These are phyloP conservation scores for Diloba caeruleocephala DNA, from an alignment of 2,888 invertebrate species.

Conservation along the genomic window DNA sequence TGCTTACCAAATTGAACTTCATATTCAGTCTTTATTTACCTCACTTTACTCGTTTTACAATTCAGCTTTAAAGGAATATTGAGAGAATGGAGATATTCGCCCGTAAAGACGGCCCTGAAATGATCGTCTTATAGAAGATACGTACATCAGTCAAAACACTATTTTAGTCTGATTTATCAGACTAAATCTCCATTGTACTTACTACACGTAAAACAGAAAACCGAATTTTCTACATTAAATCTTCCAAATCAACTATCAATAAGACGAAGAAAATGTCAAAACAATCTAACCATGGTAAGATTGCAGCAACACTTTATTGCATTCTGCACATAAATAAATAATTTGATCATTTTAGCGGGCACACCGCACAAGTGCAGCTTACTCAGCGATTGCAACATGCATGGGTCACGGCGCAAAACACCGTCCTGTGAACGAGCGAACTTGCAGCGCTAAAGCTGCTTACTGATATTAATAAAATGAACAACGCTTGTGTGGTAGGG, in stretches of 20 bases:
- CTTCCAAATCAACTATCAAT: no score
- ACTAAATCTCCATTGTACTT: no score
- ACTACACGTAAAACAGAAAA: neutral
- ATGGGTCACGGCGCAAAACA: conserved; percentile 38
- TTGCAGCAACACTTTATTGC: conserved; percentile 42
- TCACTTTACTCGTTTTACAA: conserved; percentile 9
- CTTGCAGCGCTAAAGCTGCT: conserved; percentile 31
- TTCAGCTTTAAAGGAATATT: no score
- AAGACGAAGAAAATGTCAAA: conserved; percentile 31
- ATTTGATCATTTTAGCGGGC: conserved; percentile 56
- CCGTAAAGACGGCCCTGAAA: no score
- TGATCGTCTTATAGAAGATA: no score
- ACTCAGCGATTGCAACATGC: conserved; percentile 61
- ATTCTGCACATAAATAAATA: conserved; percentile 55
- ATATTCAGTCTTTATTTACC: conserved; percentile 12
- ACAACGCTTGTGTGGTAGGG: neutral
- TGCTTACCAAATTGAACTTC: no score
- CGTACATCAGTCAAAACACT: no score
- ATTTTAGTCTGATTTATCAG: no score
- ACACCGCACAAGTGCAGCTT: conserved; percentile 57
- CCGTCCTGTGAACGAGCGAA: conserved; percentile 16
- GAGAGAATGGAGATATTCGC: no score
- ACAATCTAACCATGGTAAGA: conserved; percentile 31
- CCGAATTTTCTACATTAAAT: conserved; percentile 4
- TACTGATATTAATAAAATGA: neutral